phyloP scores from a whole-genome alignment of 2,888 invertebrate species.

The Leucoptera coffeella region DNA sequence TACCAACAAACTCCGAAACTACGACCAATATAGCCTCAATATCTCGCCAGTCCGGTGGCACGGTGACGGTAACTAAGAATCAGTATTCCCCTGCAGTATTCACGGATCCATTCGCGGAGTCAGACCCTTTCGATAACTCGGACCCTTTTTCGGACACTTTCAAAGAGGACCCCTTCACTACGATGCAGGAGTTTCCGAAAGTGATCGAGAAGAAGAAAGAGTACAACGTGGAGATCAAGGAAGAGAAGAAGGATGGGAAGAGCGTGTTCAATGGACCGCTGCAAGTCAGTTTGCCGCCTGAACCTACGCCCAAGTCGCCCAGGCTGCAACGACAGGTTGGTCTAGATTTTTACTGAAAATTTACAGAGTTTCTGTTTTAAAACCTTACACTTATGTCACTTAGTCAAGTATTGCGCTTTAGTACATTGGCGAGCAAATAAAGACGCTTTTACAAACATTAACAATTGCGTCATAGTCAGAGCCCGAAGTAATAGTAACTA shows the following conservation, averaged over 20 bases:
- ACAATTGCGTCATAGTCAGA: no score
- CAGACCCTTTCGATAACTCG: constrained; percentile 67
- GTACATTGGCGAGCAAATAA: no score
- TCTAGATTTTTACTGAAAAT: no score
- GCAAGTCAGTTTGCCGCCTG: constrained; percentile 64
- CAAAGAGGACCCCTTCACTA: constrained; percentile 57
- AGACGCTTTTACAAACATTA: no score
- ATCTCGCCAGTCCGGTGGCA: constrained; percentile 39
- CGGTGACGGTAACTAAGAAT: constrained; percentile 35
- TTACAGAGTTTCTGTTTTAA: no score
- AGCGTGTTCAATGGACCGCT: constrained; percentile 59
- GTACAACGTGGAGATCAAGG: constrained; percentile 11
- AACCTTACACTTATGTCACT: no score
- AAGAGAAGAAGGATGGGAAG: constrained; percentile 15
- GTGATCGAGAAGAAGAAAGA: constrained; percentile 8
- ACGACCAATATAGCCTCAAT: constrained; percentile 43
- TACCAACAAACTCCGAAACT: constrained; percentile 19
- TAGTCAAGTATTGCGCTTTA: no score
- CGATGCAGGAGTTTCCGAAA: constrained; percentile 32
- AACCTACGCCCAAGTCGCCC: constrained; percentile 42
- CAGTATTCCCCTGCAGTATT: constrained; percentile 30
- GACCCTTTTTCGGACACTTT: constrained; percentile 61
- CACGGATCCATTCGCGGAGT: constrained; percentile 60
- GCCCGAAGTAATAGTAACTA: no score
- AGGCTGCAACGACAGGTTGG: constrained; percentile 31